A percentile compares a stretch with the other conserved stretches of the same genome.
phyloP scores from a whole-genome alignment of 2,888 invertebrate genomes.

The Trypoxylon attenuatum region DNA sequence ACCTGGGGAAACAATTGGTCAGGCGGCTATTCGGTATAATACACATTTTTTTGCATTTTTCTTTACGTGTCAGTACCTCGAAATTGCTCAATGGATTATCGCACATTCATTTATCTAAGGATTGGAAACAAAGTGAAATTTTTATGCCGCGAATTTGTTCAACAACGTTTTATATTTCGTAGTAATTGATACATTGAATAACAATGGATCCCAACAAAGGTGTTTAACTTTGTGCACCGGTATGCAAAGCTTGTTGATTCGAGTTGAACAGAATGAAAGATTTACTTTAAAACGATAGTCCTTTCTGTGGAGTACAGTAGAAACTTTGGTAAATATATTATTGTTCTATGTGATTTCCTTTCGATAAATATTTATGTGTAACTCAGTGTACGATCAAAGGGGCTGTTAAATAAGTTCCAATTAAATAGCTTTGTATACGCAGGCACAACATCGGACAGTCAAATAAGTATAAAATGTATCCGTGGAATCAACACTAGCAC shows the following conservation, averaged over 20 bases:
- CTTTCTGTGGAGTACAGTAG: no score
- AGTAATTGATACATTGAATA: slow-evolving; percentile 57
- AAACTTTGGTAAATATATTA: no score
- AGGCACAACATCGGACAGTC: slow-evolving; percentile 33
- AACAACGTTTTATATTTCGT: slow-evolving; percentile 59
- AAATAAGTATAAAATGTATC: slow-evolving; percentile 25
- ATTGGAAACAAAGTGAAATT: neutral
- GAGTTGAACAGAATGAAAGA: slow-evolving; percentile 19
- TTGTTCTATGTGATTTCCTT: neutral
- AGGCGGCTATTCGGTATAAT: slow-evolving; percentile 81
- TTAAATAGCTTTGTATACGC: slow-evolving; percentile 18
- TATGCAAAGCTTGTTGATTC: no score
- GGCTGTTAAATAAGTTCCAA: neutral
- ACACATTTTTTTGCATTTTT: no score
- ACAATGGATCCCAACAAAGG: slow-evolving; percentile 41
- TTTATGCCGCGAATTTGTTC: slow-evolving; percentile 17
- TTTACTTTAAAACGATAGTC: no score
- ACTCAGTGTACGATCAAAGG: neutral
- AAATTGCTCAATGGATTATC: neutral
- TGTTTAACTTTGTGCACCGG: slow-evolving; percentile 4
- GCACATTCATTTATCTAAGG: slow-evolving; percentile 2
- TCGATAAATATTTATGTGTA: neutral
- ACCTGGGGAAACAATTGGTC: slow-evolving; percentile 78
- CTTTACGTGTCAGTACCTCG: neutral
- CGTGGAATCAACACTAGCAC: slow-evolving; percentile 5